Evolutionary conservation across 2,113 vertebrate genomes (phyloP), one percentile per base, ranked within the genome.

Genomic region (Lucifuga dentata): DNA sequence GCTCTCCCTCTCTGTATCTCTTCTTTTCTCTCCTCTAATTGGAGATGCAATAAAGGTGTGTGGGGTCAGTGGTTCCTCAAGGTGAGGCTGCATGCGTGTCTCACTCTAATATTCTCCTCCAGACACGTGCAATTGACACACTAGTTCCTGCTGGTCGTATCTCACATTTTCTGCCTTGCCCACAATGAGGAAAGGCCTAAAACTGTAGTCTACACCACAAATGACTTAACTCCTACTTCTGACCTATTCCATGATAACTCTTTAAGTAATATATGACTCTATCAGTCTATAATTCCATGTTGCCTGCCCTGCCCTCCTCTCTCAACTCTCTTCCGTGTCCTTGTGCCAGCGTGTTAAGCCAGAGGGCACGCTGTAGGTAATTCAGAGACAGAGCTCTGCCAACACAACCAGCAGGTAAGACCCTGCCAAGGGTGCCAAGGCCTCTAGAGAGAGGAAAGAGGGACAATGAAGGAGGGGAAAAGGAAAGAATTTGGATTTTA

Each of bases 51-150:
- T 90, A 90, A 90, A 89, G 85, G 84, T 82, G 84, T 64, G 81
- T 66, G 81, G 89, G 91, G 89, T 93, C 92, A 92, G 89, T 88
- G 87, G 70, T 87, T 92, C 85, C 78, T 93, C 90, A 93, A 93
- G 91, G 91, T 93, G 90, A 93, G 76, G 77, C 79, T 61, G 63
- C 64, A 15, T 73, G 81, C 73, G 67, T 64, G 65, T 79, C 48
- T 84, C 78, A 49, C 71, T 81, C 61, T 76, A 64, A 79, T 53
- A 68, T 77, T 67, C 68, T 76, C 71, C 52, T 67, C 49, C 40
- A 78, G 74, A 65, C 75, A 59, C 70, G 71, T 16, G 70, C 44
- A 38, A 58, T 59, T 15, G 2, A 17, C 49, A 3, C 36, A 39
- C 23, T 41, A 23, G 33, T 46, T 51, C 65, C 70, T 15, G 24